phyloP scores from a whole-genome alignment of 2,113 vertebrate species.

The Clarias magur region DNA sequence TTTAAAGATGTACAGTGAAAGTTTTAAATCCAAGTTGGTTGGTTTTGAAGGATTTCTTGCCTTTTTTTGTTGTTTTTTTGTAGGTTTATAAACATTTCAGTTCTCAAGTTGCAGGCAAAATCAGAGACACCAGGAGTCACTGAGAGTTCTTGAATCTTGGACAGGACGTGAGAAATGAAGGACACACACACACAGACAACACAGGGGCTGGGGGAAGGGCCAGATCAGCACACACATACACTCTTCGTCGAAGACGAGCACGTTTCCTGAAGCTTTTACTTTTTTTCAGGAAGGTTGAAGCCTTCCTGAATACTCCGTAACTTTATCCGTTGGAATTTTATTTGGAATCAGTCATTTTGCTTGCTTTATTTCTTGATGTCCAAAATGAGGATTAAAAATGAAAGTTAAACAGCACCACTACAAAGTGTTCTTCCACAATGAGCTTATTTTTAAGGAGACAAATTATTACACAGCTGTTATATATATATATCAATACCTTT shows the following conservation, averaged over 20 bases:
- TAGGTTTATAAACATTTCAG: slow-evolving; percentile 66
- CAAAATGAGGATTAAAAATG: not conserved
- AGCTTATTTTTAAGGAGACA: not conserved
- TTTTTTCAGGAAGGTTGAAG: not conserved
- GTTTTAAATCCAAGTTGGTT: slow-evolving; percentile 77
- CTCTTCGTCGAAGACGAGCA: slow-evolving; percentile 37
- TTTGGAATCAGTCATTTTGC: not conserved
- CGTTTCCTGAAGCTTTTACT: not conserved
- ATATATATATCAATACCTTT: not conserved
- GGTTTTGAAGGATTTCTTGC: slow-evolving; percentile 37
- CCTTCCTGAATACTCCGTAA: not conserved
- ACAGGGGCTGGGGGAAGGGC: slow-evolving; percentile 25
- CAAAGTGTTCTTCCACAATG: not conserved
- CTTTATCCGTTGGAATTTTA: not conserved
- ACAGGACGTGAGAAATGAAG: slow-evolving; percentile 54
- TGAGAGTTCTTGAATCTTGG: slow-evolving; percentile 65
- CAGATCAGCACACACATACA: slow-evolving; percentile 15
- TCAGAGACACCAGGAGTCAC: slow-evolving; percentile 29
- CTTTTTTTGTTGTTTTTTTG: slow-evolving; percentile 55
- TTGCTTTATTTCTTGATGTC: not conserved
- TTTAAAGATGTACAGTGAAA: slow-evolving; percentile 90
- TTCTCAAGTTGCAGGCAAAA: slow-evolving; percentile 33
- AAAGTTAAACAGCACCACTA: not conserved
- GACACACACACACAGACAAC: slow-evolving; percentile 50
- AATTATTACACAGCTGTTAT: not conserved